Conservation (phyloP, 2,888 invertebrate genomes). For the Ernsta delagoae region DNA sequence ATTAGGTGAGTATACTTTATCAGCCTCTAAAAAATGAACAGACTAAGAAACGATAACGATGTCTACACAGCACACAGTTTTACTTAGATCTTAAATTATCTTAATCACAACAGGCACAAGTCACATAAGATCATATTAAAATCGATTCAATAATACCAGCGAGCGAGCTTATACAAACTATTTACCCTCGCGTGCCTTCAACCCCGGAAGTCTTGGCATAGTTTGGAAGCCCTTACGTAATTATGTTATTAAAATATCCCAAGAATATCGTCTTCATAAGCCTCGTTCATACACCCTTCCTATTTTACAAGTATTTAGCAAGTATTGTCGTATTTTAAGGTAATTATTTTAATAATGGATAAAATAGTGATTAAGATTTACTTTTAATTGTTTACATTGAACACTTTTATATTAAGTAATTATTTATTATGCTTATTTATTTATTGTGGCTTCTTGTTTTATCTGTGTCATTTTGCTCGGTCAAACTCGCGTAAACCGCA, state of each 20-base stretch:
- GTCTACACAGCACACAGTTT: not conserved
- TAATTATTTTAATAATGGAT: not conserved
- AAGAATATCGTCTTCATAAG: constrained; percentile 24
- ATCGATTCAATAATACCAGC: constrained; percentile 20
- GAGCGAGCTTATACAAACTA: constrained; percentile 23
- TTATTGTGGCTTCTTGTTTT: not conserved
- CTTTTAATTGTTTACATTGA: not conserved
- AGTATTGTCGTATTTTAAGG: not conserved
- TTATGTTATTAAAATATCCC: constrained; percentile 37
- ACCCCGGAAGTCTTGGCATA: constrained; percentile 35
- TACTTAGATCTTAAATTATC: not conserved
- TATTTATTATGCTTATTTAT: not conserved
- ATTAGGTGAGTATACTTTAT: too few relatives aligned
- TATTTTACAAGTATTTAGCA: constrained; percentile 3
- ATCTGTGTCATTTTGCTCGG: constrained; percentile 12
- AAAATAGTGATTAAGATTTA: too few relatives aligned
- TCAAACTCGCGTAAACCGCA: constrained; percentile 10
- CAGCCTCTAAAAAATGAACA: too few relatives aligned
- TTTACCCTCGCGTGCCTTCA: constrained; percentile 29
- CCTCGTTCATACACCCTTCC: not conserved
- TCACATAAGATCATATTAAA: not conserved
- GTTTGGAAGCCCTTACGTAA: constrained; percentile 23
- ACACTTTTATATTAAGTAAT: too few relatives aligned
- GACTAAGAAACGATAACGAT: too few relatives aligned
- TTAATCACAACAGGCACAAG: not conserved